Base-by-base conservation (phyloP, 2,888 invertebrate species). In the Seira sanloemensis region DNA sequence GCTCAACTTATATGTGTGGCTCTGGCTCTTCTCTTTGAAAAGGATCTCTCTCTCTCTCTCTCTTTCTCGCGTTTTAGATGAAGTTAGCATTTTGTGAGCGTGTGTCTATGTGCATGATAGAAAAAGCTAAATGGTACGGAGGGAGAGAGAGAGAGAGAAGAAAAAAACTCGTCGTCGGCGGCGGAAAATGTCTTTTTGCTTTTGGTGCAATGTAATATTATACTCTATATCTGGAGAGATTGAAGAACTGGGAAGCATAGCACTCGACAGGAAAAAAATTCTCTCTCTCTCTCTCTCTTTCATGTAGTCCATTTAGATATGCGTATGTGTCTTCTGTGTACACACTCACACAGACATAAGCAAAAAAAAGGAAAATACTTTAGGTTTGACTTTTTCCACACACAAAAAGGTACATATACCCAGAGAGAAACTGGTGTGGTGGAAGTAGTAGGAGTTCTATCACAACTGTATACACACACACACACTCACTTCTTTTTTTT, bases 171-270 rank as follows among this genome's bases (percentile, higher is more conserved):
- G 71, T 58, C 24, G 26, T n/a, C 69, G 62, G 62, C 46, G 50
- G 50, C 25, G 71, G 82, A 81, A 81, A 81, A 81, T 81, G 80
- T 81, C 80, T 81, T 81, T 81, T 81, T 80, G 79, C 79, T 80
- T 79, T 78, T 80, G 80, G 18, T 80, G 68, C 80, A 78, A 79
- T 73, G 67, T 54, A 68, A 19, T 78, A 65, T 69, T 21, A 26
- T 16, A 19, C 19, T 23, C 18, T n/a, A 18, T 5, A 7, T 68
- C 24, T 5, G 18, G 24, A n/a, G 9, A 67, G 65, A 16, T 7
- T 2, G 46, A 76, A 67, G 67, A 68, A 58, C n/a, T n/a, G n/a
- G n/a, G 67, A 27, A 68, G 68, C 68, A 46, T 24, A 21, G 50
- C 77, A 46, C 65, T 5, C n/a, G 5, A 69, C 18, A 69, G 9